Base-by-base conservation (phyloP, 2,113 vertebrate genomes). In the Rhabdornis inornatus region DNA sequence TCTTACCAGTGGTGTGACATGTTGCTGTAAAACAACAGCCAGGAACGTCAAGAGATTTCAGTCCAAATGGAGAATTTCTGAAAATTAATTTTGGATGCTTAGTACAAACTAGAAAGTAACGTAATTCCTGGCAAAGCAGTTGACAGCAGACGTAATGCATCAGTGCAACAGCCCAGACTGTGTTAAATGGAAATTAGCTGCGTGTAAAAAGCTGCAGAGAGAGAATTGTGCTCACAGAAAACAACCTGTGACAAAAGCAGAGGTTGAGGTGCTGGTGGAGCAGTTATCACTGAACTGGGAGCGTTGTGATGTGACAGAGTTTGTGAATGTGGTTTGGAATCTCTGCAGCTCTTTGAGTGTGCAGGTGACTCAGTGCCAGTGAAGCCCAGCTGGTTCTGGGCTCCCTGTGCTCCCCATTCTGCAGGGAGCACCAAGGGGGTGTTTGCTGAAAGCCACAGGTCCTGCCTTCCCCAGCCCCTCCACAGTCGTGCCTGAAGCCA, bases 71-170 rank as follows among this genome's bases (percentile, higher is more conserved):
- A 76, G 70, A 59, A 56, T 71, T 71, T 94, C 63, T 89, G 69
- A 47, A 91, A 93, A 89, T 84, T 59, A 56, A 65, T 90, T 94
- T 90, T 61, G 39, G 79, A 88, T 60, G 55, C 56, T 90, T 93
- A 39, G 61, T 60, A 57, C 69, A 64, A 75, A 82, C 77, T n/a
- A 75, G 89, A 84, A 95, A 69, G 81, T 79, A 91, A 94, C 2
- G 3, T 95, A 40, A 88, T 90, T 95, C 47, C 87, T 93, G 92
- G 92, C 88, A 83, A 37, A 74, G 44, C 23, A 19, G 28, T 16
- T 79, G 81, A 75, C 74, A 91, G 84, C 57, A 75, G 59, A 57
- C 0, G 23, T 65, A 44, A 91, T 85, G 74, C 71, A 72, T 57
- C 64, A 20, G 21, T 90, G 64, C 82, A 52, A 27, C 3, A 64